Percentiles rank a stretch among this genome's conserved stretches.
phyloP scores from a whole-genome alignment of 2,113 vertebrate species.

The Herpailurus yagouaroundi region DNA sequence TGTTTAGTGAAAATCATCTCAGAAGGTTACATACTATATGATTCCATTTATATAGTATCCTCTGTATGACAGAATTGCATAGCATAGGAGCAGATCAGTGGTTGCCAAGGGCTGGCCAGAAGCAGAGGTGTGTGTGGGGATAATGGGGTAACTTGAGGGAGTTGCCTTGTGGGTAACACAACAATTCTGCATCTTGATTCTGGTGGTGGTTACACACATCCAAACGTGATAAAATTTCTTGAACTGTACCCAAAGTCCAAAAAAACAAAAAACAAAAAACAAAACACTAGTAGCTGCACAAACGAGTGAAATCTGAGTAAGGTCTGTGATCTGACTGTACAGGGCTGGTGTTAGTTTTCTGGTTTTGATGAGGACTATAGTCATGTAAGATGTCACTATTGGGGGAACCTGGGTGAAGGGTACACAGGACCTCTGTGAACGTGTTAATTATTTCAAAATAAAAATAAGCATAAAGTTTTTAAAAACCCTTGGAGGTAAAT shows the following conservation, averaged over 20 bases:
- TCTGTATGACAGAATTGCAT: not conserved
- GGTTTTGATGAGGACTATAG: not conserved
- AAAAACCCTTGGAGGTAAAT: not conserved
- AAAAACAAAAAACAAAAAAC: not conserved
- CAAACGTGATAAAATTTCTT: not conserved
- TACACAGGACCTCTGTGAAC: not conserved
- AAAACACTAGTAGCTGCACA: not conserved
- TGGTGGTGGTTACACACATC: not conserved
- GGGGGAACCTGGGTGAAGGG: too few relatives aligned
- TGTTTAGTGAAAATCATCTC: not conserved
- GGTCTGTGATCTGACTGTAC: not conserved
- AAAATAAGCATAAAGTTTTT: not conserved
- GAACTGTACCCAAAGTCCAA: not conserved
- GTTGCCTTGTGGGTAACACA: not conserved
- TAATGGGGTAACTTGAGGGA: not conserved
- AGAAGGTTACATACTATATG: fast-evolving
- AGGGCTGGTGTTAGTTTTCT: not conserved
- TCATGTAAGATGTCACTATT: not conserved
- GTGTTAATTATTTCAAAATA: not conserved
- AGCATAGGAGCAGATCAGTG: fast-evolving
- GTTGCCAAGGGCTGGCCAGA: too few relatives aligned
- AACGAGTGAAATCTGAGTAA: not conserved
- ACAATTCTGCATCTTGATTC: not conserved
- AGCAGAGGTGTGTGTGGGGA: not conserved
- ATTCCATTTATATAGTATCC: not conserved